Evolutionary conservation across 2,113 vertebrate genomes (phyloP).

Genomic region (Uria aalge): DNA sequence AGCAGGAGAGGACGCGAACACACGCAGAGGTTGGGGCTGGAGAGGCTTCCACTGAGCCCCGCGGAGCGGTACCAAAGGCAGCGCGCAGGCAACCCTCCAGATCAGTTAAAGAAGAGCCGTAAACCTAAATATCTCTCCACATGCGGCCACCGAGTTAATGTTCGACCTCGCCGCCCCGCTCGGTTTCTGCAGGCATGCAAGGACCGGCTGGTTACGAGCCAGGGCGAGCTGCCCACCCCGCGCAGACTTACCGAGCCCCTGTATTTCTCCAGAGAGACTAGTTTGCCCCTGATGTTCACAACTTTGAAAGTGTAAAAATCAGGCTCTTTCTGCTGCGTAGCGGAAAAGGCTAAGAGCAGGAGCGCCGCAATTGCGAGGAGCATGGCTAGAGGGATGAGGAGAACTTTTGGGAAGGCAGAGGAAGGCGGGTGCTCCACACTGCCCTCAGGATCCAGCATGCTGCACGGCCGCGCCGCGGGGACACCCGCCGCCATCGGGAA

Average conservation of each 20-base stretch:
- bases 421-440: slow-evolving; percentile 55
- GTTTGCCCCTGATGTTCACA: slow-evolving; percentile 93
- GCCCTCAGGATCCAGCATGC: slow-evolving; percentile 69
- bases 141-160: background rate
- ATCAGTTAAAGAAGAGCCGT: rapidly evolving
- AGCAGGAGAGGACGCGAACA: background rate
- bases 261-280: slow-evolving; percentile 96
- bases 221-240: background rate
- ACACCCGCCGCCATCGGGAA: background rate
- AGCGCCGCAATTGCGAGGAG: slow-evolving; percentile 58
- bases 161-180: background rate
- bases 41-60: background rate
- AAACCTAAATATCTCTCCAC: background rate
- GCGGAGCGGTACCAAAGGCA: background rate
- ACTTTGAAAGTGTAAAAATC: slow-evolving; percentile 93
- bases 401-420: background rate
- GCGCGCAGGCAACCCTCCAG: background rate
- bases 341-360: slow-evolving; percentile 64
- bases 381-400: slow-evolving; percentile 65
- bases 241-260: slow-evolving; percentile 90
- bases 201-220: background rate
- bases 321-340: slow-evolving; percentile 76
- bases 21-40: background rate
- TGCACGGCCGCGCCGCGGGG: background rate
- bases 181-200: background rate